Percentiles rank a stretch among this genome's conserved stretches.
These are phyloP conservation scores for Ophonus ardosiacus DNA, from an alignment of 2,888 invertebrate genomes.

Conservation along the genomic window DNA sequence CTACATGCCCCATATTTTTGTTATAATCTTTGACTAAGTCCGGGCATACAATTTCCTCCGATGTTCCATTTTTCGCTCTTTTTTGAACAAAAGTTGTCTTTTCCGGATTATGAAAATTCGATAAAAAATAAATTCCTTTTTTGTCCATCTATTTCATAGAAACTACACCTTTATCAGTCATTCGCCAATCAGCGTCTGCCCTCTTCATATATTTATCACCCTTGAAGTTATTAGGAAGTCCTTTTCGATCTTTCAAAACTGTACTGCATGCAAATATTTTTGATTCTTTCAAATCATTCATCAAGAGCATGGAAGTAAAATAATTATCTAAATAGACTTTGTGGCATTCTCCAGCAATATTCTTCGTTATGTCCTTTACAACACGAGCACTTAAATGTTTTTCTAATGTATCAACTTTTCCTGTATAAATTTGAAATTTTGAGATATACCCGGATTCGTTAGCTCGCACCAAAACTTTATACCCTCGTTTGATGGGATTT, in stretches of 20 bases:
- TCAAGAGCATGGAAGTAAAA: constrained; percentile 66
- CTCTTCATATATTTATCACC: constrained; percentile 66
- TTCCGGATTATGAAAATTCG: no score
- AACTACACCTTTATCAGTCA: constrained; percentile 65
- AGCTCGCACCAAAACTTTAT: no score
- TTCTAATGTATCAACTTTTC: constrained; percentile 70
- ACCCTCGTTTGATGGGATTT: no score
- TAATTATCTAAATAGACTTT: constrained; percentile 67
- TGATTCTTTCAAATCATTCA: constrained; percentile 64
- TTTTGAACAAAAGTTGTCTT: no score
- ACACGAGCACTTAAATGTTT: constrained; percentile 67
- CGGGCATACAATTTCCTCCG: no score
- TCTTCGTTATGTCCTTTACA: constrained; percentile 63
- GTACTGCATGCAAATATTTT: constrained; percentile 68
- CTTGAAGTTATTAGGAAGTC: constrained; percentile 65
- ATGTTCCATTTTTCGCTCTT: no score
- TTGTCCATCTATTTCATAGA: constrained; percentile 67
- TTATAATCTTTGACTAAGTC: constrained; percentile 21
- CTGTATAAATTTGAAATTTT: constrained; percentile 68
- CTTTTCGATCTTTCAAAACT: constrained; percentile 66
- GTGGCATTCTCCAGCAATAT: constrained; percentile 46
- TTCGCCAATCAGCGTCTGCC: constrained; percentile 68
- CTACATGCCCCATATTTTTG: constrained; percentile 35
- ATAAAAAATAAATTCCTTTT: no score
- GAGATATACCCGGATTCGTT: no score